Conservation (phyloP, 2,797 vertebrate species). For the Molossus alvarezi region DNA sequence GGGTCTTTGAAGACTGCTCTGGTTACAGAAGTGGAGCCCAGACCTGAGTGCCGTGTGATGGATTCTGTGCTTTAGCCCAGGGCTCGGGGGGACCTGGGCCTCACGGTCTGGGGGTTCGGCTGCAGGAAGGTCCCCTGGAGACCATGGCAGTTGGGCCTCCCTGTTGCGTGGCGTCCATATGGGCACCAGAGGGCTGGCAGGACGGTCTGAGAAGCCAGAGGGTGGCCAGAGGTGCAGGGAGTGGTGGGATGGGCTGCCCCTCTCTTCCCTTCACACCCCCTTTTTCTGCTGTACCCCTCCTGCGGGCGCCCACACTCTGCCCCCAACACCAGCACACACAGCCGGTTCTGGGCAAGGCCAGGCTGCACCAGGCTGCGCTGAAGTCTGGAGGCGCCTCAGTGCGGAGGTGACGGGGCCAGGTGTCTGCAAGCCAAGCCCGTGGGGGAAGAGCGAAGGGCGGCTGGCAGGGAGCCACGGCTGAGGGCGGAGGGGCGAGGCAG, state of each 20-base stretch:
- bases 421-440: too few species aligned
- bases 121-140: not conserved
- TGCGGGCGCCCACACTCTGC: rapidly evolving
- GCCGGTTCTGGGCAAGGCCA: not conserved
- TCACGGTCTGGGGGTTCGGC: not conserved
- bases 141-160: not conserved
- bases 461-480: rapidly evolving
- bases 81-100: too few species aligned
- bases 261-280: not conserved
- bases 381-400: rapidly evolving
- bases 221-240: not conserved
- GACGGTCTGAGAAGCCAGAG: not conserved
- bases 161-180: rapidly evolving
- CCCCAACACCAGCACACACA: not conserved
- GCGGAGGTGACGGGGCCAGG: rapidly evolving
- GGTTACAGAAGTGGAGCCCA: not conserved
- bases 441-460: rapidly evolving
- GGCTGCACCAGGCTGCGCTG: not conserved
- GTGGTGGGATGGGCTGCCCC: not conserved
- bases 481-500: not conserved
- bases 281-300: not conserved
- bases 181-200: not conserved
- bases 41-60: not conserved
- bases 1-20: not conserved
- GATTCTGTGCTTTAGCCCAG: not conserved